Conservation (phyloP, 1,140 invertebrate species). For the Dendroctonus valens region DNA sequence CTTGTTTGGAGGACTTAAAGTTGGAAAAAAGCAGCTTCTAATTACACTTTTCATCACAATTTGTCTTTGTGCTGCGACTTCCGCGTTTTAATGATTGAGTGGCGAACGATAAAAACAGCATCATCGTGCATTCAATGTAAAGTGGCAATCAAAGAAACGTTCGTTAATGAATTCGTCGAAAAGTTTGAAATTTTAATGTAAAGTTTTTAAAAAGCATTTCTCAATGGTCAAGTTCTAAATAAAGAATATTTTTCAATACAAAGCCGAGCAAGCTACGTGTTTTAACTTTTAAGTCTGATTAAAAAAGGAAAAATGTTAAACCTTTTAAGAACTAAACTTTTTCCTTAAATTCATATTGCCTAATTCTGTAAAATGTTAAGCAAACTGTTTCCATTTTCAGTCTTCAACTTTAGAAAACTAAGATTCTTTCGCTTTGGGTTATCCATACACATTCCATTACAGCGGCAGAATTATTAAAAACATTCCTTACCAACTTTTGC, state of each 20-base stretch:
- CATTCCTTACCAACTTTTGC: constrained; percentile 27
- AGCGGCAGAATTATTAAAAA: constrained; percentile 26
- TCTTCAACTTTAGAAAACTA: constrained; percentile 14
- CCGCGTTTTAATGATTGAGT: constrained; percentile 25
- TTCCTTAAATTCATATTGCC: constrained; percentile 6
- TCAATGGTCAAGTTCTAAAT: constrained; percentile 36
- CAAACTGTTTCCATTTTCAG: constrained; percentile 23
- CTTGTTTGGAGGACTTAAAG: constrained; percentile 13
- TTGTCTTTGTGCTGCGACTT: constrained; percentile 14
- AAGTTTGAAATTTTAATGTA: constrained; percentile 30
- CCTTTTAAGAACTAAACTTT: constrained; percentile 34
- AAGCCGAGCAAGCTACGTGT: constrained; percentile 33
- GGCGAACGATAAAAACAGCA: constrained; percentile 19
- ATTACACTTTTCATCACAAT: constrained; percentile 27
- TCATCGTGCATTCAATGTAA: constrained; percentile 34
- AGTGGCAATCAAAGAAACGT: constrained; percentile 33
- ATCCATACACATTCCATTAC: constrained; percentile 18
- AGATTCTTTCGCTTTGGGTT: constrained; percentile 19
- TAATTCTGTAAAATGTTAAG: constrained; percentile 9
- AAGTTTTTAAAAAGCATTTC: constrained; percentile 29
- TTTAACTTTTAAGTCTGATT: constrained; percentile 36
- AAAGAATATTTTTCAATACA: constrained; percentile 36
- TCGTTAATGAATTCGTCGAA: constrained; percentile 33
- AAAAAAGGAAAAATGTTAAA: constrained; percentile 33
- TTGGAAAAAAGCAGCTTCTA: constrained; percentile 17